Evolutionary conservation across 2,797 vertebrate species (phyloP).

Genomic region (Nyctibius grandis): DNA sequence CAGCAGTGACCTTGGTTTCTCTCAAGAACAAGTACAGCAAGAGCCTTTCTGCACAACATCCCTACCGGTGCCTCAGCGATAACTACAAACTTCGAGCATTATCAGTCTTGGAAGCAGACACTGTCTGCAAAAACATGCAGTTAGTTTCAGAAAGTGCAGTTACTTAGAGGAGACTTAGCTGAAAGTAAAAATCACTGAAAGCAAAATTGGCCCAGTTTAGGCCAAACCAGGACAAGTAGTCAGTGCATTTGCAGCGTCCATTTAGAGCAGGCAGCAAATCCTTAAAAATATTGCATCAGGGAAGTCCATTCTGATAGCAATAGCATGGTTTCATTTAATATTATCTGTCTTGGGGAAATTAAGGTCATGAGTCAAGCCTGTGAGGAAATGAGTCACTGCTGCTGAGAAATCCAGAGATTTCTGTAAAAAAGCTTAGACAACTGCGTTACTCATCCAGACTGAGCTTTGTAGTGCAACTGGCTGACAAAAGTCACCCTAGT

Average conservation of each 20-base stretch:
- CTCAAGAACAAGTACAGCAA: too few species aligned
- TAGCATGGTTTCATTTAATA: not conserved
- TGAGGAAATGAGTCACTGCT: not conserved
- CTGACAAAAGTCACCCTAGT: not conserved
- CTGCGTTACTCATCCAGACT: not conserved
- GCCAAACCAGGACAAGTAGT: too few species aligned
- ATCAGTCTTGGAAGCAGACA: too few species aligned
- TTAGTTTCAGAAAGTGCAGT: too few species aligned
- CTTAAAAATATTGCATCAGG: not conserved
- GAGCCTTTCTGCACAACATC: too few species aligned
- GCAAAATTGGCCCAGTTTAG: too few species aligned
- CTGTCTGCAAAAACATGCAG: too few species aligned
- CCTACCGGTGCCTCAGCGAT: too few species aligned
- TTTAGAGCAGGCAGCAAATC: not conserved
- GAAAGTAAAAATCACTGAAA: too few species aligned
- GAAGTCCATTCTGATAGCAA: not conserved
- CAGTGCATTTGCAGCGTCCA: not conserved
- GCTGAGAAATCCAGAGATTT: not conserved
- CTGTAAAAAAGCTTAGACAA: not conserved
- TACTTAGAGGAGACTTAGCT: too few species aligned
- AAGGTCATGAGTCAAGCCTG: not conserved
- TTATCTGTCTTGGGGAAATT: not conserved
- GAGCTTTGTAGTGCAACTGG: not conserved
- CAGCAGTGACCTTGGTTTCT: too few species aligned
- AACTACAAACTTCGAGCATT: too few species aligned